Conservation (phyloP, 2,113 vertebrate genomes). For the Hylia prasina region DNA sequence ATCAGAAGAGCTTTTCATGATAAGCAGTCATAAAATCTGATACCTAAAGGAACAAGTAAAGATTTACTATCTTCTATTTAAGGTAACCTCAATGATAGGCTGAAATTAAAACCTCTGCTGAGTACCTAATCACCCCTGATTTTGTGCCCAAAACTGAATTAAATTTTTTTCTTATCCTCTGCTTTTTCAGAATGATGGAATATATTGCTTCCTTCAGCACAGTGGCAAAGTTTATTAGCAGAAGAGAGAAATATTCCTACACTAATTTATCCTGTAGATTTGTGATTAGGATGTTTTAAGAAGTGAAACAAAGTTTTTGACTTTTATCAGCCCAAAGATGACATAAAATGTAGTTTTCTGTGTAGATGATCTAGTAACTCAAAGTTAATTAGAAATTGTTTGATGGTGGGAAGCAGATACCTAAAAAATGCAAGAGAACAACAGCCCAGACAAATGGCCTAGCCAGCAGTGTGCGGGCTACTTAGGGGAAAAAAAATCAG, state of each 20-base stretch:
- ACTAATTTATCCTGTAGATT: not conserved
- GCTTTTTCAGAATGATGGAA: not conserved
- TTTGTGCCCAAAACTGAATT: not conserved
- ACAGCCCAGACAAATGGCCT: not conserved
- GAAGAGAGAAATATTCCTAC: not conserved
- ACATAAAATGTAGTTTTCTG: not conserved
- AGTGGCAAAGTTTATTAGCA: not conserved
- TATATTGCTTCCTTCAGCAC: not conserved
- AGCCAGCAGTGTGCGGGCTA: not conserved
- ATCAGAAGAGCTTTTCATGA: not conserved
- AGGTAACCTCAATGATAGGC: not conserved
- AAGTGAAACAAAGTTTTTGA: not conserved
- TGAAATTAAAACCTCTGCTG: not conserved
- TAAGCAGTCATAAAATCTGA: not conserved
- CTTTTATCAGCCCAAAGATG: not conserved
- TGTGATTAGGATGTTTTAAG: not conserved
- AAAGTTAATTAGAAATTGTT: not conserved
- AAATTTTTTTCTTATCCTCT: not conserved
- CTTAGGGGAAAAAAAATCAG: not conserved
- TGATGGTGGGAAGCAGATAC: not conserved
- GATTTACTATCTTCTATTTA: not conserved
- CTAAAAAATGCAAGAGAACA: not conserved
- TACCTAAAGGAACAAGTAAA: not conserved
- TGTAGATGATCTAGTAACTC: not conserved
- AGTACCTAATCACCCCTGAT: not conserved